A percentile compares a stretch with the other conserved stretches of the same genome.
phyloP scores from a whole-genome alignment of 2,888 invertebrate species.

The Xanthostigma xanthostigma region DNA sequence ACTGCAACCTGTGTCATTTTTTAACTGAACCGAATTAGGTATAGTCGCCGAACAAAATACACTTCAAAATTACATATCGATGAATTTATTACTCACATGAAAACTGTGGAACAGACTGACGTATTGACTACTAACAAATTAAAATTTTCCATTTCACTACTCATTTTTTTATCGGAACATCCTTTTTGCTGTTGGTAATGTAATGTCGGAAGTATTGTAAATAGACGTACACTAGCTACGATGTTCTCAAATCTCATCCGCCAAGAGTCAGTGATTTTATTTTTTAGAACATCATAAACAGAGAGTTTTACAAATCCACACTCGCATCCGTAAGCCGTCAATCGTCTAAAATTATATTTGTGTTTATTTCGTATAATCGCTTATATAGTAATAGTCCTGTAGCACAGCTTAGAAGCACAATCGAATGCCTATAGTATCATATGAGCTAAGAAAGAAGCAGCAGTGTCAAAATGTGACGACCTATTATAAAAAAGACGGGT shows the following conservation, averaged over 20 bases:
- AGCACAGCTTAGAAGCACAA: too few relatives aligned
- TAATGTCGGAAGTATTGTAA: constrained; percentile 20
- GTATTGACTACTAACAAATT: constrained; percentile 42
- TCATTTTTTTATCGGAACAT: constrained; percentile 10
- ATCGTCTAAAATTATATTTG: constrained; percentile 26
- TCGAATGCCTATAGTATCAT: too few relatives aligned
- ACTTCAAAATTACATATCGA: neutral
- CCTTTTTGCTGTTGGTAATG: constrained; percentile 18
- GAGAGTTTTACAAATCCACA: constrained; percentile 41
- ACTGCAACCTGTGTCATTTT: neutral
- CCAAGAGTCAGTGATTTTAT: constrained; percentile 33
- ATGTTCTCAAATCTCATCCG: constrained; percentile 37
- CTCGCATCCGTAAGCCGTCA: constrained; percentile 44
- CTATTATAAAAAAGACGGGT: too few relatives aligned
- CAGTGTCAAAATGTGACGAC: too few relatives aligned
- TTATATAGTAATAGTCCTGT: too few relatives aligned
- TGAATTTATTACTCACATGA: constrained; percentile 30
- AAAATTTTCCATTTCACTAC: constrained; percentile 21
- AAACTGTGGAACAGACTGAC: constrained; percentile 38
- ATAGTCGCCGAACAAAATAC: constrained; percentile 5
- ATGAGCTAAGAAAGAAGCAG: too few relatives aligned
- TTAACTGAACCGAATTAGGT: too few relatives aligned
- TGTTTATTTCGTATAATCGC: too few relatives aligned
- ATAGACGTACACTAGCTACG: constrained; percentile 36
- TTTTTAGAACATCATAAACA: constrained; percentile 31